These are phyloP conservation scores for Mystacornis crossleyi DNA, from an alignment of 2,113 vertebrate genomes.

Conservation along the genomic window DNA sequence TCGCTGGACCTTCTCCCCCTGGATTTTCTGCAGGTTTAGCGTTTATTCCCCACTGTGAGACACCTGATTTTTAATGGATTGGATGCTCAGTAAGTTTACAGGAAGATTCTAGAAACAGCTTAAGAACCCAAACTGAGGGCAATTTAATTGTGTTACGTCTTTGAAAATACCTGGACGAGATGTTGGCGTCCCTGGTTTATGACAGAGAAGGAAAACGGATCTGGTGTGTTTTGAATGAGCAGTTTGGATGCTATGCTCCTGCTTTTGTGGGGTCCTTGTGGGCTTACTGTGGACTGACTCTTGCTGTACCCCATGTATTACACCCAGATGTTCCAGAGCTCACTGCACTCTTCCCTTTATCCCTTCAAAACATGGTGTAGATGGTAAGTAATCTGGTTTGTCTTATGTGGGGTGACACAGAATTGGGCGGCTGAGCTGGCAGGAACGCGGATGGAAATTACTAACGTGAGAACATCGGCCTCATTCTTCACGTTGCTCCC, in stretches of 20 bases:
- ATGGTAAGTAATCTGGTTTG: neutral
- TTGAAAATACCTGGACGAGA: neutral
- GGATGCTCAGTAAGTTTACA: neutral
- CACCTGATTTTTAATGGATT: neutral
- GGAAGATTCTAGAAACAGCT: neutral
- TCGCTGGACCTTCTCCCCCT: neutral
- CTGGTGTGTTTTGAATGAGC: neutral
- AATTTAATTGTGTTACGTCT: neutral
- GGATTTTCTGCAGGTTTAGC: neutral
- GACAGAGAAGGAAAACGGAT: too few relatives aligned
- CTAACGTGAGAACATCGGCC: neutral
- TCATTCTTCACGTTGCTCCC: neutral
- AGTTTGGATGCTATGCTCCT: rapidly evolving
- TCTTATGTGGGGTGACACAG: neutral
- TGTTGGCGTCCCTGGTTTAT: rapidly evolving
- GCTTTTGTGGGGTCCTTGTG: neutral
- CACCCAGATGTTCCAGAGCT: neutral
- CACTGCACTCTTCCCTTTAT: rapidly evolving
- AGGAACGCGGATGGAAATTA: neutral
- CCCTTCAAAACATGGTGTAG: neutral
- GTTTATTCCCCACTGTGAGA: neutral
- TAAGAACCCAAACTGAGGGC: neutral
- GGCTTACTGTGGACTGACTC: neutral
- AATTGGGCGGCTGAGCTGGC: neutral
- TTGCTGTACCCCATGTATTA: rapidly evolving